Conservation (phyloP, 2,113 vertebrate species). For the Macroglossus sobrinus region DNA sequence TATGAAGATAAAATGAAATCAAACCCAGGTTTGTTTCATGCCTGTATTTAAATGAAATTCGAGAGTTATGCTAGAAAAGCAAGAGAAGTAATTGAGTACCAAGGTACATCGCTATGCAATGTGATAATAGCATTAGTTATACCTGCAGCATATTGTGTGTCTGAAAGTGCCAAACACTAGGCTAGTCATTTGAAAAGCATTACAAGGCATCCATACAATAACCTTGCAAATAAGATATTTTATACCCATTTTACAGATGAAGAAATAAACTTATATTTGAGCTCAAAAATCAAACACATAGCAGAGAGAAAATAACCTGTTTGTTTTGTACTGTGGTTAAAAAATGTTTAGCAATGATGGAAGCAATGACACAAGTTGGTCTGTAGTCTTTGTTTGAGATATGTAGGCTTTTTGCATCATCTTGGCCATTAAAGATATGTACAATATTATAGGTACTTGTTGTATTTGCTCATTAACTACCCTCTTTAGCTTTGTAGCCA, state of each 20-base stretch:
- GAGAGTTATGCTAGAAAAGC: neutral
- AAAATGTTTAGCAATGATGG: neutral
- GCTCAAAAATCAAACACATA: neutral
- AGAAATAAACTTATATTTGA: neutral
- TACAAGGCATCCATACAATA: neutral
- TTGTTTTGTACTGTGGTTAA: neutral
- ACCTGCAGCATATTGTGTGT: neutral
- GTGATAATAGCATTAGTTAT: too few species aligned
- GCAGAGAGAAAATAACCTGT: neutral
- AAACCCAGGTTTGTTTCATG: neutral
- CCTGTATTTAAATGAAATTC: conserved; percentile 16
- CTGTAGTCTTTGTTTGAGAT: neutral
- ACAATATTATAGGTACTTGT: neutral
- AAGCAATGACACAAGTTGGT: neutral
- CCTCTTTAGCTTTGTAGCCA: neutral
- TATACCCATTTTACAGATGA: conserved; percentile 37
- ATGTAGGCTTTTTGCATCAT: neutral
- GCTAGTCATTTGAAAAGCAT: neutral
- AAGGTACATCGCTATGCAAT: neutral
- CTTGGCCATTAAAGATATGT: neutral
- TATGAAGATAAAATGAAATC: neutral
- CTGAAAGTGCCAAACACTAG: neutral
- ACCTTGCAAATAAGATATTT: neutral
- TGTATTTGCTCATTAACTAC: neutral
- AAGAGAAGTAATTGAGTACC: neutral